phyloP scores from a whole-genome alignment of 2,113 vertebrate genomes.

The Cinclus cinclus region DNA sequence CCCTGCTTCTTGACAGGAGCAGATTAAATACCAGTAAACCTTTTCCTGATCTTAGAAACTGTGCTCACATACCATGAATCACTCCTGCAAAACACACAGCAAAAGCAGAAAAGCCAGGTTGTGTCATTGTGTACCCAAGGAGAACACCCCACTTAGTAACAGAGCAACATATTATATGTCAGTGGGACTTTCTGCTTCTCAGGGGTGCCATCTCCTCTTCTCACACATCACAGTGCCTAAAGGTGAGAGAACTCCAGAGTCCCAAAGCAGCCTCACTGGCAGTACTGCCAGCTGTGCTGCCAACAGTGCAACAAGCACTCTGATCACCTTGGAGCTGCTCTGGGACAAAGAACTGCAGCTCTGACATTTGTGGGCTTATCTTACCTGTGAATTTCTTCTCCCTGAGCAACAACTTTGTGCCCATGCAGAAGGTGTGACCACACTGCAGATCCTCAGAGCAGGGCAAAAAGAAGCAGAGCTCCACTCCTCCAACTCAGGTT shows the following conservation, averaged over 20 bases:
- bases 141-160: background rate
- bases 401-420: background rate
- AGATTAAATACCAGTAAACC: background rate
- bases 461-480: background rate
- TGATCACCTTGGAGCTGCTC: background rate
- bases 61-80: background rate
- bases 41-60: background rate
- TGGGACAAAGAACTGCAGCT: background rate
- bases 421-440: background rate
- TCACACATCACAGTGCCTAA: background rate
- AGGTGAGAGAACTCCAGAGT: background rate
- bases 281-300: background rate
- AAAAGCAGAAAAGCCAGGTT: background rate
- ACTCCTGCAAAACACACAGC: background rate
- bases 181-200: background rate
- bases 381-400: background rate
- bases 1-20: background rate
- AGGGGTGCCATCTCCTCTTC: background rate
- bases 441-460: rapidly evolving
- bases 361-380: background rate
- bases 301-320: background rate
- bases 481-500: background rate
- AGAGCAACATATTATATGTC: background rate
- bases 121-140: rapidly evolving
- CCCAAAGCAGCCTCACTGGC: background rate